Conservation (phyloP, 2,113 vertebrate species). For the Martes martes region DNA sequence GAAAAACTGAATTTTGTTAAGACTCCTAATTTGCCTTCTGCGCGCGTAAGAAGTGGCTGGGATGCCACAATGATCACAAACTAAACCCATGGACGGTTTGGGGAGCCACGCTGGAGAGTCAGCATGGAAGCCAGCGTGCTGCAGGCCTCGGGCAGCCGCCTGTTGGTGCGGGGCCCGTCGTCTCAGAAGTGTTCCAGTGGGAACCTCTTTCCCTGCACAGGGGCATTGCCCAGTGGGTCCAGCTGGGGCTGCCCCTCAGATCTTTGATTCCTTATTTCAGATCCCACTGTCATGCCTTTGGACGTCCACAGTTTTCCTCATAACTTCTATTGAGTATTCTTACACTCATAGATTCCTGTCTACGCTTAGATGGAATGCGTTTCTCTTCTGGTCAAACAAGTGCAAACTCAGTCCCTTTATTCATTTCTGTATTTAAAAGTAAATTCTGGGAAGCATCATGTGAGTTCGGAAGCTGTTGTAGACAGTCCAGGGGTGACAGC, state of each 20-base stretch:
- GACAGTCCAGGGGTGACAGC: too few species aligned
- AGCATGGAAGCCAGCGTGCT: accelerated
- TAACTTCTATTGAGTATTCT: too few species aligned
- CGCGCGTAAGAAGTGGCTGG: too few species aligned
- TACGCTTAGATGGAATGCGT: background rate
- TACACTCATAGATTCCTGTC: background rate
- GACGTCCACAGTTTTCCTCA: background rate
- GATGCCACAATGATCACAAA: background rate
- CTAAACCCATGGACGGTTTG: accelerated
- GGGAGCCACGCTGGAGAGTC: background rate
- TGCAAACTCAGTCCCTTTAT: background rate
- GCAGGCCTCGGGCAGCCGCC: too few species aligned
- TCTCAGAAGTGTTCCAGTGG: background rate
- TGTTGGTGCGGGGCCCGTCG: accelerated
- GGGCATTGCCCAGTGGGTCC: too few species aligned
- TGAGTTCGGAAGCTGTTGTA: background rate
- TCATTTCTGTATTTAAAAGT: background rate
- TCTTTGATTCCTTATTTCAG: background rate
- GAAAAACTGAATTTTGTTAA: background rate
- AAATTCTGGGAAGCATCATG: background rate
- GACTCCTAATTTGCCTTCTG: background rate
- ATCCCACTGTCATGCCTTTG: background rate
- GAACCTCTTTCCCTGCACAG: background rate
- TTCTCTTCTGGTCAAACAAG: background rate
- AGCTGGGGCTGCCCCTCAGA: too few species aligned